Percentiles rank a stretch among this genome's conserved stretches.
These are phyloP conservation scores for Halcyon leucocephala DNA, from an alignment of 2,797 vertebrate species.

Conservation along the genomic window DNA sequence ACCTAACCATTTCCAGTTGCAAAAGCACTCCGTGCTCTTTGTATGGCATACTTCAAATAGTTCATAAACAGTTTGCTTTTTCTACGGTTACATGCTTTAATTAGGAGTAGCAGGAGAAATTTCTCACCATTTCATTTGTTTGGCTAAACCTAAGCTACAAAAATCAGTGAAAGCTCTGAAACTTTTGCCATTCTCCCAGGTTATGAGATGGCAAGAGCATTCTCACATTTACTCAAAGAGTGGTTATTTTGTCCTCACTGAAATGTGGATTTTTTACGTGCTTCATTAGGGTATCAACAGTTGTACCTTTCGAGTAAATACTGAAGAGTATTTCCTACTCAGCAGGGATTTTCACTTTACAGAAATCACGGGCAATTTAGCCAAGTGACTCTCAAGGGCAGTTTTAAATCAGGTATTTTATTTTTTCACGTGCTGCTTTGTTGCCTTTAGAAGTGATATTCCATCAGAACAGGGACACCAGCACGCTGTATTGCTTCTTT, in stretches of 20 bases:
- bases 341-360: background rate
- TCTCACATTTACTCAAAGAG: slow-evolving; percentile 43
- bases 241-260: background rate
- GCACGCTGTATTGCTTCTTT: no score
- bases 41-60: background rate
- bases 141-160: background rate
- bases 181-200: background rate
- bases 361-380: background rate
- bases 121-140: background rate
- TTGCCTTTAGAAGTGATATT: background rate
- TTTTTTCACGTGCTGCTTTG: background rate
- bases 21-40: background rate
- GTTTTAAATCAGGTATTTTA: background rate
- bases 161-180: slow-evolving; percentile 1
- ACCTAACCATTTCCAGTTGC: background rate
- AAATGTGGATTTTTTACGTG: background rate
- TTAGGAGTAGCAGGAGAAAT: background rate
- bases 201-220: background rate
- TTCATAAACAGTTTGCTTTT: slow-evolving; percentile 7
- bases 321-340: background rate
- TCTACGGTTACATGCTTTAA: background rate
- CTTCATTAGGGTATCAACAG: background rate
- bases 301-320: background rate
- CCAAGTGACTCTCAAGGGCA: background rate
- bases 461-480: background rate